A percentile compares a stretch with the other conserved stretches of the same genome.
These are phyloP conservation scores for Petrolisthes manimaculis DNA, from an alignment of 2,888 invertebrate species.

Conservation along the genomic window DNA sequence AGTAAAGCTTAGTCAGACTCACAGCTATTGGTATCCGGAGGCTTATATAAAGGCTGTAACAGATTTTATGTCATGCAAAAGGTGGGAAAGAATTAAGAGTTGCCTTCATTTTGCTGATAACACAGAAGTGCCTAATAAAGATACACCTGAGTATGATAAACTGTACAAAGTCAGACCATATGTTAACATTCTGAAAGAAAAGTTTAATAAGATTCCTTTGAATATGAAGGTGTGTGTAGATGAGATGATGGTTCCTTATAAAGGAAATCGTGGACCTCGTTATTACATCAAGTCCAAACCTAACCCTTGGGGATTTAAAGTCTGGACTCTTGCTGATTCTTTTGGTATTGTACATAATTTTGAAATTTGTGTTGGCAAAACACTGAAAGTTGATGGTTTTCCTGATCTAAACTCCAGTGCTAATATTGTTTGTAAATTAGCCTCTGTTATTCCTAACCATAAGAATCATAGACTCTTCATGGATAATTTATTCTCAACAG, in stretches of 20 bases:
- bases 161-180: conserved; percentile 22
- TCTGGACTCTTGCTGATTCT: conserved; percentile 32
- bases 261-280: conserved; percentile 32
- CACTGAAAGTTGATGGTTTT: conserved; percentile 30
- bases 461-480: conserved; percentile 34
- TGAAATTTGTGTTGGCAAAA: conserved; percentile 31
- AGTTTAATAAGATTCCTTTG: conserved; percentile 32
- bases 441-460: conserved; percentile 34
- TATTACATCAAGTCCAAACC: conserved; percentile 32
- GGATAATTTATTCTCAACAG: conserved; percentile 38
- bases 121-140: conserved; percentile 17
- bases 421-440: conserved; percentile 33
- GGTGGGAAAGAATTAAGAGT: conserved; percentile 32
- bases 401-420: conserved; percentile 22
- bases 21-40: neutral
- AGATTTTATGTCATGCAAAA: conserved; percentile 15
- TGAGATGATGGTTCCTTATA: conserved; percentile 34
- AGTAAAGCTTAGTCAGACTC: neutral
- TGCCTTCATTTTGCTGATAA: conserved; percentile 24
- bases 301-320: conserved; percentile 41
- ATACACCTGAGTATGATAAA: conserved; percentile 34
- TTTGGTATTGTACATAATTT: conserved; percentile 32
- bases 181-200: conserved; percentile 16
- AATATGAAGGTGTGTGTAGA: conserved; percentile 20
- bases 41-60: neutral